Conservation (phyloP, 2,113 vertebrate species). For the Lanius collurio region DNA sequence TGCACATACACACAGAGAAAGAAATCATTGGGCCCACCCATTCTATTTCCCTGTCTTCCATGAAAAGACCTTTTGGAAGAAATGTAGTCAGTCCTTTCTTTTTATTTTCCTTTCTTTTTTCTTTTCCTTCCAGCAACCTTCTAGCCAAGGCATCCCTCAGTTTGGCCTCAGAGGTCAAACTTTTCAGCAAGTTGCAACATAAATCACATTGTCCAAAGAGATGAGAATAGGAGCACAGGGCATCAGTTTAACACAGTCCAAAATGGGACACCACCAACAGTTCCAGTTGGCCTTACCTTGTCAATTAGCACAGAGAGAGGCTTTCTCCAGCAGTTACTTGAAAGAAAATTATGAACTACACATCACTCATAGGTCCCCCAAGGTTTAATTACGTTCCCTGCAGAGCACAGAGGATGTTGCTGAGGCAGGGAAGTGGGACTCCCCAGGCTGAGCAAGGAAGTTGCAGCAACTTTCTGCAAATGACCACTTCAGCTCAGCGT, state of each 20-base stretch:
- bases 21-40: neutral
- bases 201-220: neutral
- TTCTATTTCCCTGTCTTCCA: neutral
- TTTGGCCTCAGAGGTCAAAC: neutral
- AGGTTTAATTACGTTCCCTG: neutral
- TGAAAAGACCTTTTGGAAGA: neutral
- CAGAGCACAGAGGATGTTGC: neutral
- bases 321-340: neutral
- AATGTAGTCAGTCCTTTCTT: neutral
- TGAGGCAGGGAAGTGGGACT: neutral
- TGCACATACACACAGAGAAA: neutral
- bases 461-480: neutral
- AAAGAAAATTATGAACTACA: neutral
- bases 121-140: neutral
- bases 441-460: neutral
- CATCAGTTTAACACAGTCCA: neutral
- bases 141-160: neutral
- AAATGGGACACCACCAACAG: neutral
- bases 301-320: neutral
- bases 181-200: neutral
- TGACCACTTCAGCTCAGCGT: fast-evolving
- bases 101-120: neutral
- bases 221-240: neutral
- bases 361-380: neutral
- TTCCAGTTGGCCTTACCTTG: neutral